phyloP scores from a whole-genome alignment of 1,140 invertebrate species.

The Elysia chlorotica region DNA sequence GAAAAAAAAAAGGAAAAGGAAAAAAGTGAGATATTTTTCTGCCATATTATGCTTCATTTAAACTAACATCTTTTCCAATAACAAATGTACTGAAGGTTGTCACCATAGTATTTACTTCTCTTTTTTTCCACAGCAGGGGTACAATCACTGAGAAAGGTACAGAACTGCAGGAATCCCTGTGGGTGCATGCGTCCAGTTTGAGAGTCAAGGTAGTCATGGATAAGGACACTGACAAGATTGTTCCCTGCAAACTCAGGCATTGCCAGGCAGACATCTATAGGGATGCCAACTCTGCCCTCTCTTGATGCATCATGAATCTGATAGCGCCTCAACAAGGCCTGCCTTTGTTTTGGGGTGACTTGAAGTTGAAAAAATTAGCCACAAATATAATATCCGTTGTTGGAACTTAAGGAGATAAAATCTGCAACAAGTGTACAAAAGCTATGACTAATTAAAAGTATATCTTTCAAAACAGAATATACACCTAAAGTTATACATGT shows the following conservation, averaged over 20 bases:
- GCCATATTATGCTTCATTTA: no score
- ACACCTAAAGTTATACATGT: no score
- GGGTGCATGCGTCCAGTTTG: not conserved
- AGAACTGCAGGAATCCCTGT: conserved; percentile 9
- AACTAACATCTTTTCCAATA: no score
- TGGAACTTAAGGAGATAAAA: no score
- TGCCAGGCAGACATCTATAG: conserved; percentile 4
- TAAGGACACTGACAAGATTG: conserved; percentile 11
- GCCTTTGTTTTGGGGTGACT: not conserved
- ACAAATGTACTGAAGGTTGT: no score
- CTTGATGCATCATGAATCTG: not conserved
- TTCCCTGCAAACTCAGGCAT: conserved; percentile 15
- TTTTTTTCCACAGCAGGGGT: conserved; percentile 6
- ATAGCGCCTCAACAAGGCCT: not conserved
- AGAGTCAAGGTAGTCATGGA: conserved; percentile 8
- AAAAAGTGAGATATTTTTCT: no score
- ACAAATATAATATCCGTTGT: not conserved
- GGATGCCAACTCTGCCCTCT: not conserved
- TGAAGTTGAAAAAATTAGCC: not conserved
- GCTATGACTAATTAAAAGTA: no score
- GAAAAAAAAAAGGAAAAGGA: no score
- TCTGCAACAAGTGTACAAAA: no score
- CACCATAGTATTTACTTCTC: conserved; percentile 6
- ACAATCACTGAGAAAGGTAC: not conserved
- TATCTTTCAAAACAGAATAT: no score